Percentiles rank a stretch among this genome's conserved stretches.
Evolutionary conservation across 2,113 vertebrate species (phyloP).

Genomic region (Cairina moschata): DNA sequence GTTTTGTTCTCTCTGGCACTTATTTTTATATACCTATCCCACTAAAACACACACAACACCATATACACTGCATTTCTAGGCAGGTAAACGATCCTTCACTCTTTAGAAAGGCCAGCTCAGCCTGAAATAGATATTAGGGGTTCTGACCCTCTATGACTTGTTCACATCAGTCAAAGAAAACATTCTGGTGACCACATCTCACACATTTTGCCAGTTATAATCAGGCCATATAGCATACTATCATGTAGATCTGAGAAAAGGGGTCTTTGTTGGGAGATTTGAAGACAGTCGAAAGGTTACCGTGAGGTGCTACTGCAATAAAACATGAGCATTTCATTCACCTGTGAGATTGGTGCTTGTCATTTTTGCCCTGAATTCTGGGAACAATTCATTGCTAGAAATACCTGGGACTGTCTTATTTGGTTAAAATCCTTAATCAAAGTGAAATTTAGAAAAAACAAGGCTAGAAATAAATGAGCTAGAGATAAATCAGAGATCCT

Average conservation of each 20-base stretch:
- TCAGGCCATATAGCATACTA: not conserved
- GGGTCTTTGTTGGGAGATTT: not conserved
- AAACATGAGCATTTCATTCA: not conserved
- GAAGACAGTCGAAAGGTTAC: not conserved
- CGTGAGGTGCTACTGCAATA: not conserved
- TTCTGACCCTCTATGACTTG: not conserved
- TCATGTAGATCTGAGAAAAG: not conserved
- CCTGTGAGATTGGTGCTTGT: not conserved
- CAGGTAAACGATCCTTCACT: not conserved
- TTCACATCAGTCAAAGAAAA: not conserved
- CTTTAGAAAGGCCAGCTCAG: not conserved
- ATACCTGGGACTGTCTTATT: not conserved
- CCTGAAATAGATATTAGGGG: not conserved
- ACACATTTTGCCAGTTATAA: not conserved
- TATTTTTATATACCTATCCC: not conserved
- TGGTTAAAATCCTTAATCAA: not conserved
- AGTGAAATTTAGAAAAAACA: not conserved
- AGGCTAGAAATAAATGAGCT: not conserved
- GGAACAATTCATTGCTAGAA: not conserved
- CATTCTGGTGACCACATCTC: not conserved
- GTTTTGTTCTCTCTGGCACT: constrained; percentile 53
- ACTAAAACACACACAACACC: not conserved
- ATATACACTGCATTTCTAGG: not conserved
- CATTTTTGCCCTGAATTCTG: not conserved
- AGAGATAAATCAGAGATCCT: not conserved